Percentiles rank a stretch among this genome's conserved stretches.
Conservation (phyloP, 2,888 invertebrate genomes). For the Mystacides longicornis region DNA sequence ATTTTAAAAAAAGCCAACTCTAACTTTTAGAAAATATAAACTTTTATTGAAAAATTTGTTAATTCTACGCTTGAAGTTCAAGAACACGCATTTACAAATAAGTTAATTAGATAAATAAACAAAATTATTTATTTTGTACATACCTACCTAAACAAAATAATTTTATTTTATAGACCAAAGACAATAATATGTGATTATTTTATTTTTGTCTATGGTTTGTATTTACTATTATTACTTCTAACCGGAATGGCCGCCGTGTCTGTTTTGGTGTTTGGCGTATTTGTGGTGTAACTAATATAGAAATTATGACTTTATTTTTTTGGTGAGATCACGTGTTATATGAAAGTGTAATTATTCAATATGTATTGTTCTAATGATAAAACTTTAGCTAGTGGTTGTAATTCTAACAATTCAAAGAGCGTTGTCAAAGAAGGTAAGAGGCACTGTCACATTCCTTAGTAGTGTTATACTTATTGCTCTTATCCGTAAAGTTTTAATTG, state of each 20-base stretch:
- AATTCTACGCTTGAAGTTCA: not conserved
- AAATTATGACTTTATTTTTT: slow-evolving; percentile 48
- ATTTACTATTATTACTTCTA: too few species aligned
- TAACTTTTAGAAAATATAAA: not conserved
- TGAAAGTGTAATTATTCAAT: slow-evolving; percentile 36
- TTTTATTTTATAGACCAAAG: not conserved
- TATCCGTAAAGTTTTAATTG: not conserved
- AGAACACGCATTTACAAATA: not conserved
- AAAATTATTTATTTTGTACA: not conserved
- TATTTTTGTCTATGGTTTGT: slow-evolving; percentile 27
- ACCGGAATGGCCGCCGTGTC: slow-evolving; percentile 50
- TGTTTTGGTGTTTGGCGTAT: slow-evolving; percentile 34
- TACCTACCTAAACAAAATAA: not conserved
- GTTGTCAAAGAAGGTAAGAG: slow-evolving; percentile 68
- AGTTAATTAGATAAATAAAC: not conserved
- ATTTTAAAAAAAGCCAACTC: too few species aligned
- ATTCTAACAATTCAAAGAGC: slow-evolving; percentile 62
- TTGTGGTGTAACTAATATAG: slow-evolving; percentile 35
- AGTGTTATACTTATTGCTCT: slow-evolving; percentile 14
- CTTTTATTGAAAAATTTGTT: not conserved
- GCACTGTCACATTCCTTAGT: slow-evolving; percentile 21
- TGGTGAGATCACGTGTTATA: slow-evolving; percentile 51
- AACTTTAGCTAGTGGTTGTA: slow-evolving; percentile 66
- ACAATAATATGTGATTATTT: not conserved
- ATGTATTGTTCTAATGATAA: slow-evolving; percentile 73